phyloP scores from a whole-genome alignment of 2,888 invertebrate genomes.

The Diaperis boleti region DNA sequence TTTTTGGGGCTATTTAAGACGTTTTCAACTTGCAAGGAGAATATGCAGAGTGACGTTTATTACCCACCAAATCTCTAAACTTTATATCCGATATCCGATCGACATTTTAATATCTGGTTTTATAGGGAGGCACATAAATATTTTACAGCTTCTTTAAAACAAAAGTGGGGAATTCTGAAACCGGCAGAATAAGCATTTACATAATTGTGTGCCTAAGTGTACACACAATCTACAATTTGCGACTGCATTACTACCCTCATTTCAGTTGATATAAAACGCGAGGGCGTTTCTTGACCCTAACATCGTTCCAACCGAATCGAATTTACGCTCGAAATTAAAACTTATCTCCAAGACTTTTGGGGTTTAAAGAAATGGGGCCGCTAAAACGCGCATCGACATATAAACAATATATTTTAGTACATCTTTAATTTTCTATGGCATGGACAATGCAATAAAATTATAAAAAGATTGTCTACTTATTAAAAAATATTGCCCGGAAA shows the following conservation, averaged over 20 bases:
- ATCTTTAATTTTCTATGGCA: no score
- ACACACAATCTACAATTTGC: conserved; percentile 23
- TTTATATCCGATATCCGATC: conserved; percentile 63
- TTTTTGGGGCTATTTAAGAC: conserved; percentile 67
- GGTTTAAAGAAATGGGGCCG: no score
- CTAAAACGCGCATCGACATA: no score
- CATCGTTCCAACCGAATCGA: not conserved
- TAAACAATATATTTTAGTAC: no score
- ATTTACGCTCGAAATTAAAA: not conserved
- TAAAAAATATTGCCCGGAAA: no score
- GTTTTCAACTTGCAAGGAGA: conserved; percentile 59
- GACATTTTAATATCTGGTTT: conserved; percentile 60
- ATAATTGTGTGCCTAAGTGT: conserved; percentile 23
- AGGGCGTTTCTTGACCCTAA: conserved; percentile 13
- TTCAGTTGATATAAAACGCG: conserved; percentile 13
- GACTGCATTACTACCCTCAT: conserved; percentile 16
- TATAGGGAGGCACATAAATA: conserved; percentile 41
- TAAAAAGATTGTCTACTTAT: no score
- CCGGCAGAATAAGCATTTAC: conserved; percentile 19
- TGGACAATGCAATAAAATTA: no score
- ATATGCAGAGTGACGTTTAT: conserved; percentile 65
- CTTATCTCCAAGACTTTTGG: not conserved
- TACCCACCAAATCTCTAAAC: conserved; percentile 60
- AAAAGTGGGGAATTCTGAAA: conserved; percentile 34
- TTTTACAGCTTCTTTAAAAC: conserved; percentile 34